phyloP scores from a whole-genome alignment of 1,140 invertebrate species.

The Glomeris maerens region DNA sequence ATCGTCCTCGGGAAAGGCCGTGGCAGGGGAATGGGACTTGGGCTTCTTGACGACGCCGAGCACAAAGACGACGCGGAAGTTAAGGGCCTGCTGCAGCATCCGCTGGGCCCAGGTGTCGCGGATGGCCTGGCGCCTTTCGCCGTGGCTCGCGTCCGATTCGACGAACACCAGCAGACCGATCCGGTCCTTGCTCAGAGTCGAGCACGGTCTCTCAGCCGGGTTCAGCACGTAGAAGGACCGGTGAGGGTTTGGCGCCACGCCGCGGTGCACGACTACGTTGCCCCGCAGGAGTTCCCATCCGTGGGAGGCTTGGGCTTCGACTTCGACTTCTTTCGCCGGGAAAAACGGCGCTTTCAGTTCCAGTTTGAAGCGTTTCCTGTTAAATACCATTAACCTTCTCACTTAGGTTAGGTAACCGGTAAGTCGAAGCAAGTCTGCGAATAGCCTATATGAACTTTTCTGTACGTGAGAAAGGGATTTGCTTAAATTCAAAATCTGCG shows the following conservation, averaged over 20 bases:
- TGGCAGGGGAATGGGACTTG: too few relatives aligned
- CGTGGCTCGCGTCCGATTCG: constrained; percentile 16
- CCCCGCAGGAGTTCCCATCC: constrained; percentile 7
- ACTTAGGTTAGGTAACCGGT: too few relatives aligned
- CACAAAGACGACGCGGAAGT: constrained; percentile 21
- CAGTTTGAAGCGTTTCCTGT: too few relatives aligned
- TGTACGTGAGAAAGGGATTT: too few relatives aligned
- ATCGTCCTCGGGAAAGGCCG: constrained; percentile 16
- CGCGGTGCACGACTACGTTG: constrained; percentile 17
- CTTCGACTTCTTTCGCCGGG: too few relatives aligned
- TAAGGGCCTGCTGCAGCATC: constrained; percentile 17
- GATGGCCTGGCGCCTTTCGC: constrained; percentile 16
- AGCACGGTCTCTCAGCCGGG: not conserved
- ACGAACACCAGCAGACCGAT: constrained; percentile 18
- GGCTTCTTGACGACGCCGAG: too few relatives aligned
- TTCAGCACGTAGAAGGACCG: constrained; percentile 17
- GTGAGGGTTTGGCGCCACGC: constrained; percentile 7
- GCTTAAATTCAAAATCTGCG: too few relatives aligned
- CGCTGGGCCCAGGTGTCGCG: constrained; percentile 21
- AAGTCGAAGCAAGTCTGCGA: too few relatives aligned
- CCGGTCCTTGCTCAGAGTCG: constrained; percentile 8
- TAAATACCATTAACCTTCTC: too few relatives aligned
- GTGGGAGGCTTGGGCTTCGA: too few relatives aligned
- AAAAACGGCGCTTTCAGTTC: too few relatives aligned
- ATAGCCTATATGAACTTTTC: too few relatives aligned